Evolutionary conservation across 2,113 vertebrate species (phyloP).

Genomic region (Illadopsis cleaveri): DNA sequence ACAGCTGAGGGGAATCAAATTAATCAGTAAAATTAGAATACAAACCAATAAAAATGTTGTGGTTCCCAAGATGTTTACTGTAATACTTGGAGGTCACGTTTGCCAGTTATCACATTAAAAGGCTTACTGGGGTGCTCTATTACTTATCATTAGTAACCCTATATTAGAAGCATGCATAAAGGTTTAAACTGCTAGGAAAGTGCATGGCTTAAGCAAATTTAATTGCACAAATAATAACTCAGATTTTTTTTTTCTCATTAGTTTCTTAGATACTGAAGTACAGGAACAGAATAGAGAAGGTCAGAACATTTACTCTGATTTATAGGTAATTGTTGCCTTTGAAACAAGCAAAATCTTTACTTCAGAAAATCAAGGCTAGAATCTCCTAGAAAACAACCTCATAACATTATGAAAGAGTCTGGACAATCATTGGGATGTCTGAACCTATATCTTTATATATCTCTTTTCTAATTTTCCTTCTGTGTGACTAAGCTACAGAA

Average conservation of each 20-base stretch:
- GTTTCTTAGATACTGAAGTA: not conserved
- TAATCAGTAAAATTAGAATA: constrained; percentile 27
- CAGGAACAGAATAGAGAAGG: not conserved
- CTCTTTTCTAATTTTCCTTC: not conserved
- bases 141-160: not conserved
- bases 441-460: not conserved
- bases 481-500: not conserved
- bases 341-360: not conserved
- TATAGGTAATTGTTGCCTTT: not conserved
- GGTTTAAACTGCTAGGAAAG: not conserved
- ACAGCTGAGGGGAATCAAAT: constrained; percentile 40
- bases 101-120: not conserved
- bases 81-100: not conserved
- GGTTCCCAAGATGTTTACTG: not conserved
- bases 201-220: not conserved
- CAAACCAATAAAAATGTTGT: not conserved
- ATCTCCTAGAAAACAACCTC: not conserved
- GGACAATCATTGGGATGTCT: not conserved
- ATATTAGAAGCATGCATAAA: not conserved
- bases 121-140: not conserved
- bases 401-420: not conserved
- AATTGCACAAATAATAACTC: not conserved
- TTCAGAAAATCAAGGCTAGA: not conserved
- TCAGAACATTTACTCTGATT: not conserved
- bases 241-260: not conserved